Base-by-base conservation (phyloP, 2,113 vertebrate species). In the Reinhardtius hippoglossoides region DNA sequence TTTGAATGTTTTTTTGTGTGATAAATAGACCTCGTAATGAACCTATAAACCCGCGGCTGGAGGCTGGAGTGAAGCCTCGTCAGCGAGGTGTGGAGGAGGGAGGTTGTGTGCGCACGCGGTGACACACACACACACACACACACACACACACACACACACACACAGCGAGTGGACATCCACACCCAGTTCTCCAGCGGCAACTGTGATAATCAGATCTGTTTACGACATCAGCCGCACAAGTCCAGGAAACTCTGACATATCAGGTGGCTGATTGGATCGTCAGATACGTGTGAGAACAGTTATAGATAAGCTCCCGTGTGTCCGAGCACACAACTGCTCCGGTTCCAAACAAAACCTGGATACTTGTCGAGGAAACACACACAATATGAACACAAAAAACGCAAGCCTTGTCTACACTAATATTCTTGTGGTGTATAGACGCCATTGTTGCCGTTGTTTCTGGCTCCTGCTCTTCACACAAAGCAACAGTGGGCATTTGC, bases 181-280 rank as follows among this genome's bases (percentile, higher is more conserved):
- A 57, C 82, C 87, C 75, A 52, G 68, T 50, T 75, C 71, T 78
- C 76, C 68, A 18, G 67, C 35, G 64, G 69, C 78, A 77, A 63
- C 90, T 74, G 79, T 58, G 80, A 87, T 87, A 80, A 80, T 89
- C 72, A 68, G 83, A 88, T 86, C 81, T 86, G 87, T 91, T 89
- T 80, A 88, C 86, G 81, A 76, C 81, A 76, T 78, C 62, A 72
- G 60, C 84, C 61, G 79, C 59, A 76, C 83, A 74, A 81, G 75
- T 85, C 81, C 85, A 75, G 87, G 86, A 84, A 88, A 84, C 76
- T 57, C 52, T 62, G 64, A 82, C 78, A 71, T 87, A 89, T 91
- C 88, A 90, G 87, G 84, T 90, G 59, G 67, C 76, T 77, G 90
- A 91, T 91, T 70, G 67, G 90, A 91, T 91, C 67, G 67, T 76